A percentile compares a stretch with the other conserved stretches of the same genome.
These are phyloP conservation scores for Trilocha varians DNA, from an alignment of 2,888 invertebrate genomes.

Conservation along the genomic window DNA sequence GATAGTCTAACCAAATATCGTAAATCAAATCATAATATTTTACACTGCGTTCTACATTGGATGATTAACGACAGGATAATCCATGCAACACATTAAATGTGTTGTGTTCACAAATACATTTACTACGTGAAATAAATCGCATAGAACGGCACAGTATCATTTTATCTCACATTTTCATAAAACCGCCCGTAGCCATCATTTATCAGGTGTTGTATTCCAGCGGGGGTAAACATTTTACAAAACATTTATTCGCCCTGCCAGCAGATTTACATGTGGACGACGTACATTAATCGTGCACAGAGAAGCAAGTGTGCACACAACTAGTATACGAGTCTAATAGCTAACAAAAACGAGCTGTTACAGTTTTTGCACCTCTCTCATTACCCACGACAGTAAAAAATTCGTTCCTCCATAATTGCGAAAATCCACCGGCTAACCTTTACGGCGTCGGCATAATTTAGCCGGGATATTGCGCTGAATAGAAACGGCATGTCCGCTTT, in stretches of 20 bases:
- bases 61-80: too few species aligned
- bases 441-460: conserved; percentile 33
- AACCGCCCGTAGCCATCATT: conserved; percentile 50
- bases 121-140: conserved; percentile 16
- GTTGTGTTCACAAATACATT: background rate
- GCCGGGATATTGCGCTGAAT: conserved; percentile 31
- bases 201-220: conserved; percentile 52
- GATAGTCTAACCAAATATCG: too few species aligned
- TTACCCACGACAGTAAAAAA: conserved; percentile 40
- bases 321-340: conserved; percentile 26
- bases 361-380: conserved; percentile 34
- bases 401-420: conserved; percentile 35
- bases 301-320: conserved; percentile 28
- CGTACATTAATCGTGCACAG: conserved; percentile 42
- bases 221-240: conserved; percentile 47
- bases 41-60: too few species aligned
- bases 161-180: conserved; percentile 51
- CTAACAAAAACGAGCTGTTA: conserved; percentile 15
- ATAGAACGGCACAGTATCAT: conserved; percentile 29
- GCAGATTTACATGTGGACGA: conserved; percentile 45
- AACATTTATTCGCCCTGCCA: conserved; percentile 48
- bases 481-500: conserved; percentile 26
- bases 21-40: too few species aligned
- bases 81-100: background rate
- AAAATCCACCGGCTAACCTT: conserved; percentile 36